phyloP scores from a whole-genome alignment of 2,797 vertebrate genomes.

The Naso thynnoides region DNA sequence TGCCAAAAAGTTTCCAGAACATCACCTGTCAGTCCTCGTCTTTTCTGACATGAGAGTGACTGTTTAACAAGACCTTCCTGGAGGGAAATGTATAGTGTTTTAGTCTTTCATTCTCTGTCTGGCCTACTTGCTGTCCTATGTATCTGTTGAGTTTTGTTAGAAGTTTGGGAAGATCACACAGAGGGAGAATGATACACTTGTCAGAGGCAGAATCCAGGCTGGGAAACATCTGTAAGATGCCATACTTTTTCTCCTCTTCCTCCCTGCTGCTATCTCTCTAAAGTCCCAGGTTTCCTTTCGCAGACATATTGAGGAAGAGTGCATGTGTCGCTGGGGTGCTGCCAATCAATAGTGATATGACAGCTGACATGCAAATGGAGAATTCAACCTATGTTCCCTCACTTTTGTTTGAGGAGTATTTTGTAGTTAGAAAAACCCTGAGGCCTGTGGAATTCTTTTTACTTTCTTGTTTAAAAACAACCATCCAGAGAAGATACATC shows the following conservation, averaged over 20 bases:
- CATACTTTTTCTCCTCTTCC: conserved; percentile 40
- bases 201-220: conserved; percentile 48
- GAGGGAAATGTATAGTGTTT: conserved; percentile 33
- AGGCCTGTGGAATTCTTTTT: conserved; percentile 5
- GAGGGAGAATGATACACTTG: conserved; percentile 41
- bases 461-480: conserved; percentile 26
- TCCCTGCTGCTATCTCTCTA: conserved; percentile 24
- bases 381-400: conserved; percentile 25
- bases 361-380: conserved; percentile 58
- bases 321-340: conserved; percentile 24
- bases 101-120: conserved; percentile 14
- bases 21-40: conserved; percentile 47
- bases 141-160: conserved; percentile 40
- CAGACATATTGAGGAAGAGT: conserved; percentile 21
- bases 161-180: conserved; percentile 46
- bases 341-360: conserved; percentile 52
- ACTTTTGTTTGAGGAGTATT: conserved; percentile 50
- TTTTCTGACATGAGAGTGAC: conserved; percentile 20
- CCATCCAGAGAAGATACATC: conserved; percentile 30
- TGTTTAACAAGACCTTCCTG: conserved; percentile 44
- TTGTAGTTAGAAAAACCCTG: conserved; percentile 43
- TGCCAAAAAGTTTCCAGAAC: conserved; percentile 14
- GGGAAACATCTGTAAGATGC: conserved; percentile 52
- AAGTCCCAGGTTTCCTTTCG: conserved; percentile 24
- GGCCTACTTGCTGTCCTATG: conserved; percentile 30